Evolutionary conservation across 2,113 vertebrate species (phyloP), one percentile per base, ranked within the genome.

Genomic region (Fregata magnificens): DNA sequence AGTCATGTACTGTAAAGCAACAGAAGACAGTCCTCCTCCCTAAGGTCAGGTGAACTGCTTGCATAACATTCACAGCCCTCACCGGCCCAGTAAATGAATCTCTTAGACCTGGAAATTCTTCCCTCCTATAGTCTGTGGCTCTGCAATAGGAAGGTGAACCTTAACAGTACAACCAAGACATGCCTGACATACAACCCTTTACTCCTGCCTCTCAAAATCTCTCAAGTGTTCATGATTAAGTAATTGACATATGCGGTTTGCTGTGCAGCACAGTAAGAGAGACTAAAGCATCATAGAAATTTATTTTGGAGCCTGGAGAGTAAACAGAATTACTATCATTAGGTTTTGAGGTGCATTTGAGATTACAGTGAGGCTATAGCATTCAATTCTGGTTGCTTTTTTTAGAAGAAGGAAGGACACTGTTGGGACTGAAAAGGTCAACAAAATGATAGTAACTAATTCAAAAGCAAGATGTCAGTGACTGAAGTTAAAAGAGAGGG

Each of bases 401-500:
- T 61, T 96, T 95, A 95, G 62, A 82, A 74, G 90, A 74, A 95
- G 72, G 86, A 98, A 98, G 97, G 97, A 95, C 93, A 84, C 40
- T 25, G 61, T 40, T 53, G 83, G 97, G 98, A 98, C 97, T 98
- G 98, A 98, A 98, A 98, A 98, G 98, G 98, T 98, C 97, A 98
- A 86, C 56, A 91, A 97, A 98, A 97, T 96, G 97, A 96, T 95
- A 98, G 90, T 90, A 98, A 96, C 95, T 97, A 97, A 98, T 98
- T 98, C 97, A 97, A 91, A 98, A 97, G 81, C 82, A 88, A 97
- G 53, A 95, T 96, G 93, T 97, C 96, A 98, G 97, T 95, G 95
- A 96, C 58, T 95, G 88, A 95, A 96, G 86, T 89, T 98, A 45
- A 92, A 95, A 97, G 92, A 82, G 85, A 82, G 62, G 93, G 93